Evolutionary conservation across 2,113 vertebrate genomes (phyloP).

Genomic region (Athene noctua): DNA sequence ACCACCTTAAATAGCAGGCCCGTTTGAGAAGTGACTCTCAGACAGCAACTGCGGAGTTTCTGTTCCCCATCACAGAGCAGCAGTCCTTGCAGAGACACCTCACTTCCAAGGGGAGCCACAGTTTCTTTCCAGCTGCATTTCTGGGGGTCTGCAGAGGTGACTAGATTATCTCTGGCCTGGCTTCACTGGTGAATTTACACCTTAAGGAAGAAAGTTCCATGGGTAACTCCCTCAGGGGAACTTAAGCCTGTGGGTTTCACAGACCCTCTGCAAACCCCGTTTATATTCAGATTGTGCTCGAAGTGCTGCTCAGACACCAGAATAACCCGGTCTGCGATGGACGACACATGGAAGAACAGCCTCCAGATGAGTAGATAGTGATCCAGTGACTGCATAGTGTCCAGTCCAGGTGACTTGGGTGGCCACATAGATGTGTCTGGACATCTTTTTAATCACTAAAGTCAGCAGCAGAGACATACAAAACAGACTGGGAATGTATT

Average conservation of each 20-base stretch:
- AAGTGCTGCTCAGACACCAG: neutral
- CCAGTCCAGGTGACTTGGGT: neutral
- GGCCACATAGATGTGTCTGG: neutral
- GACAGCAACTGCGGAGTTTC: neutral
- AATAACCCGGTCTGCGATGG: neutral
- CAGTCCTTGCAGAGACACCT: neutral
- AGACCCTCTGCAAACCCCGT: neutral
- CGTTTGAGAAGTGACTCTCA: neutral
- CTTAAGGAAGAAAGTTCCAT: neutral
- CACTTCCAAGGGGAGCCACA: accelerated
- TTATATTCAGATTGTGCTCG: neutral
- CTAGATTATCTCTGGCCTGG: neutral
- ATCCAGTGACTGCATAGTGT: neutral
- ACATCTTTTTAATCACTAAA: neutral
- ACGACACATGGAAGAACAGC: neutral
- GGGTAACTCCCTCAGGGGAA: neutral
- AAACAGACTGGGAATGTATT: neutral
- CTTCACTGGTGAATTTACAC: neutral
- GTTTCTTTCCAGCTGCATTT: neutral
- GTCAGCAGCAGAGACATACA: neutral
- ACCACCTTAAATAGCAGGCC: neutral
- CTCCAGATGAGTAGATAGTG: neutral
- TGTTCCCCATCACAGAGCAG: neutral
- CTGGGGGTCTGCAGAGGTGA: neutral
- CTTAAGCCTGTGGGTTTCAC: neutral